A percentile compares a stretch with the other conserved stretches of the same genome.
Evolutionary conservation across 2,888 invertebrate genomes (phyloP).

Genomic region (Melolontha melolontha): DNA sequence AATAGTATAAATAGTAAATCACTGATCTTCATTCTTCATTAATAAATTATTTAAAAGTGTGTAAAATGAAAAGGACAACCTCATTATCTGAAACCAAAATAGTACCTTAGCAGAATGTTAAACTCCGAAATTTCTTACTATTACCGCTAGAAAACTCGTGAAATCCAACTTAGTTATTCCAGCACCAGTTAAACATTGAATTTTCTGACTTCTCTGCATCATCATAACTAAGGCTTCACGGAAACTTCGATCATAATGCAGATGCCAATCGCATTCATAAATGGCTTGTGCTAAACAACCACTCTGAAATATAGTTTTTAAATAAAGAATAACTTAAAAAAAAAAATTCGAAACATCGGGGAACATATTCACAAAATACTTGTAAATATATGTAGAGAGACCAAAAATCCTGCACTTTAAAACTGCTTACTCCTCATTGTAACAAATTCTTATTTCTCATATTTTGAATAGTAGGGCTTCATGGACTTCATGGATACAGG

Average conservation of each 20-base stretch:
- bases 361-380: no score
- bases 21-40: constrained; percentile 5
- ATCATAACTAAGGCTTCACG: constrained; percentile 44
- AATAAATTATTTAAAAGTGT: constrained; percentile 43
- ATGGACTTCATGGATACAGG: no score
- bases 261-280: constrained; percentile 44
- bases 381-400: no score
- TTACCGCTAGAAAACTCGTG: constrained; percentile 46
- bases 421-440: no score
- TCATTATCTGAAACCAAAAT: constrained; percentile 43
- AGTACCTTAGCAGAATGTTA: neutral
- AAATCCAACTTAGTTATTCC: constrained; percentile 47
- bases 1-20: neutral
- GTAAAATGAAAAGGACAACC: constrained; percentile 48
- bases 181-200: constrained; percentile 43
- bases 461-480: no score
- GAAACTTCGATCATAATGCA: constrained; percentile 30
- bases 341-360: no score
- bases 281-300: constrained; percentile 30
- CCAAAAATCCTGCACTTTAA: no score
- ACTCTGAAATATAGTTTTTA: constrained; percentile 40
- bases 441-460: no score
- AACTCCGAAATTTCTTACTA: neutral
- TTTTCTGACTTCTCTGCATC: constrained; percentile 43
- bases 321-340: no score